A percentile compares a stretch with the other conserved stretches of the same genome.
These are phyloP conservation scores for Peromyscus polionotus DNA, from an alignment of 2,113 vertebrate genomes.

Conservation along the genomic window DNA sequence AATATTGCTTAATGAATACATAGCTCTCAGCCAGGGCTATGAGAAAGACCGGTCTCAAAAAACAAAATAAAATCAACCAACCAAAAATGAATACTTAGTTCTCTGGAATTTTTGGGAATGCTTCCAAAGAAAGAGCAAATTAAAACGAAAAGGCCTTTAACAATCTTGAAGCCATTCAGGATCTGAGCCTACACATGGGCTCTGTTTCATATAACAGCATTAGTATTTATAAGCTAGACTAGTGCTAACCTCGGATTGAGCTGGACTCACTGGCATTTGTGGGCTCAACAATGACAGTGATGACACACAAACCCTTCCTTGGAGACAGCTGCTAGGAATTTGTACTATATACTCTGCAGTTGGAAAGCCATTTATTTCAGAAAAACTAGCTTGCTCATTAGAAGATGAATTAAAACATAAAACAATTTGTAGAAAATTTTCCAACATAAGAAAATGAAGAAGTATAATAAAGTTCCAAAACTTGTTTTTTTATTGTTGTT, in stretches of 20 bases:
- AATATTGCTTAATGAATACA: slow-evolving; percentile 43
- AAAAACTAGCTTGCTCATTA: slow-evolving; percentile 44
- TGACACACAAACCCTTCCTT: background rate
- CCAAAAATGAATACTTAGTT: background rate
- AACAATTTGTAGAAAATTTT: slow-evolving; percentile 58
- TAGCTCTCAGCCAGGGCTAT: background rate
- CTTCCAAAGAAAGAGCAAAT: slow-evolving; percentile 56
- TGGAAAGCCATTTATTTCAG: slow-evolving; percentile 9
- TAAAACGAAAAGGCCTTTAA: slow-evolving; percentile 54
- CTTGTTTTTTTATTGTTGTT: background rate
- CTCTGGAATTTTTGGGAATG: slow-evolving; percentile 33
- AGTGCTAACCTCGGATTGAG: background rate
- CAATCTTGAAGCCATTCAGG: slow-evolving; percentile 48
- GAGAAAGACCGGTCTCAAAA: background rate
- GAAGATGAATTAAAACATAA: slow-evolving; percentile 27
- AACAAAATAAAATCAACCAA: background rate
- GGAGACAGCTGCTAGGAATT: background rate
- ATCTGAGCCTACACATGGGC: slow-evolving; percentile 45
- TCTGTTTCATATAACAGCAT: slow-evolving; percentile 52
- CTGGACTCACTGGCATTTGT: slow-evolving; percentile 41
- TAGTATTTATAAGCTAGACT: slow-evolving; percentile 14
- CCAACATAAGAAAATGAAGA: slow-evolving; percentile 34
- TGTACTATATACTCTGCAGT: background rate
- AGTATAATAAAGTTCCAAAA: slow-evolving; percentile 16
- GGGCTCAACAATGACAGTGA: background rate